Base-by-base conservation (phyloP, 53 echinoderm and acorn worm genomes). In the Holothuria leucospilota region DNA sequence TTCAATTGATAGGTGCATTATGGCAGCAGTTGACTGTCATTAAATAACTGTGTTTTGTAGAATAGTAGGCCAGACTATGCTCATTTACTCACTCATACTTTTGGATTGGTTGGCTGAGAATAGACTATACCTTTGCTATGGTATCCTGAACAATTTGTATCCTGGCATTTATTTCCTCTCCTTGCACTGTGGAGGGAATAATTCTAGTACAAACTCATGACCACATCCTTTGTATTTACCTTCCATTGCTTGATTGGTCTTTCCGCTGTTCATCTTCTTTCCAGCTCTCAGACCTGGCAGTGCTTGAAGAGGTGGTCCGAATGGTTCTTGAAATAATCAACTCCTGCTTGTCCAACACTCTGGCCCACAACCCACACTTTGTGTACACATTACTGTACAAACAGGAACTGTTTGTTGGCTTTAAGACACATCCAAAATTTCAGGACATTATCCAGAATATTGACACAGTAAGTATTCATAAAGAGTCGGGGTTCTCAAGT, bases 331-430 rank as follows among this genome's bases (percentile, higher is more conserved):
- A 99, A 87, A 99, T 99, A 72, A 95, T 99, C 90, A 99, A 99
- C 79, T 95, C 99, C 16, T 99, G 99, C 68, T 87, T 99, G 23
- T 93, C 93, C 61, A 99, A 95, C 92, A 99, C 94, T 77, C 87
- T 99, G 69, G 92, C 95, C 20, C 99, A 95, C 73, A 99, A 99
- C 71, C 99, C 99, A 59, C 93, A 99, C 52, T 93, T 99, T 42
- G 93, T 99, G 85, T 99, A 99, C 91, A 99, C 99, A 20, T 82
- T 99, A 68, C 99, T 99, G 87, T 99, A 99, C 89, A 99, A 99
- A 62, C 93, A 94, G 67, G 94, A 99, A 21, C 89, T 95, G n/a
- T 95, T 99, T 83, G 71, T 88, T 0, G 88, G 93, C 85, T 99
- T 99, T 87, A 99, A 95, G 90, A 86, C 93, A 34, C 93, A 95